Evolutionary conservation across 2,113 vertebrate genomes (phyloP), one percentile per base, ranked within the genome.

Genomic region (Alexandromys fortis): DNA sequence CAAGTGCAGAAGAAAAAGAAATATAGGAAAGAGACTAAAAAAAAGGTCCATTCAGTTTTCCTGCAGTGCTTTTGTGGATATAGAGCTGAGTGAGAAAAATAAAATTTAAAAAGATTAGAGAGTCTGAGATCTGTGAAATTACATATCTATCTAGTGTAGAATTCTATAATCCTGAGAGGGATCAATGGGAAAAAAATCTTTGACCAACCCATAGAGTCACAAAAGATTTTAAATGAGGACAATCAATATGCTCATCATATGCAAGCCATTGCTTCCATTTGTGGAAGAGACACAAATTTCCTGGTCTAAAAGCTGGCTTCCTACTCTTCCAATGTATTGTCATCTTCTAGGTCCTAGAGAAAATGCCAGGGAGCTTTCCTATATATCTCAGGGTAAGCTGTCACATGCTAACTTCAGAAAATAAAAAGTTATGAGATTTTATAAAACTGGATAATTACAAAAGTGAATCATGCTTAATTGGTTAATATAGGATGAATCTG

Each of bases 121-220:
- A 55, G 8, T 2, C 35, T 33, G 26, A 1, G n/a, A 28, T 33
- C 9, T 47, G 17, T 45, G 17, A 22, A 7, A 2, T 22, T n/a
- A 10, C 10, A 7, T 52, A 52, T 52, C 47, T 47, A 13, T 52
- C 47, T 47, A 13, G 3, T 11, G 3, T 14, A 6, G 2, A 47
- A 47, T 13, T 4, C 14, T 24, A 47, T 9, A 21, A 47, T 67
- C 35, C 42, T 86, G 35, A 0, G 1, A 22, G 10, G 28, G 14
- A 35, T 86, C 30, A 47, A 5, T 13, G 10, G 83, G 22, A 35
- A 10, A 49, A 5, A 30, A 65, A 11, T 47, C 42, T 49, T 24
- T 49, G 30, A 7, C 0, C 5, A 35, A 68, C 11, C 2, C 10
- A 4, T 35, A 49, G 19, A 24, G 5, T 5, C 11, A 10, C 7